Conservation (phyloP, 2,888 invertebrate species). For the Polymixis flavicincta region DNA sequence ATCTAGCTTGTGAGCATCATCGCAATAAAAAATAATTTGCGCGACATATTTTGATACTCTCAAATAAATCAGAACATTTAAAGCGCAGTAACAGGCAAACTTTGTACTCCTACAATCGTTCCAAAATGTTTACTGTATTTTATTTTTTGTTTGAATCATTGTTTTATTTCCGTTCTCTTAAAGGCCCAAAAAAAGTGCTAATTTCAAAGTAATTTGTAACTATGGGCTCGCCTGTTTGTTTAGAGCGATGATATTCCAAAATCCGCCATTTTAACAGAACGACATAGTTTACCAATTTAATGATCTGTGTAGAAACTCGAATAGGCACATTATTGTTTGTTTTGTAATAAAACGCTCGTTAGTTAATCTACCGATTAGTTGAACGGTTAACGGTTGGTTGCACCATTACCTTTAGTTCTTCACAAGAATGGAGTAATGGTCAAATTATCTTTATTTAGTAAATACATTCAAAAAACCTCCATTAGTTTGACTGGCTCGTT, state of each 20-base stretch:
- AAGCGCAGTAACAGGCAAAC: no score
- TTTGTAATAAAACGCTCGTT: slow-evolving; percentile 48
- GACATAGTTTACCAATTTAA: slow-evolving; percentile 49
- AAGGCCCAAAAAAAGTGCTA: slow-evolving; percentile 46
- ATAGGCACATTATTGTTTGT: slow-evolving; percentile 39
- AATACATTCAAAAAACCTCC: not conserved
- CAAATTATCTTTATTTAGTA: slow-evolving; percentile 1
- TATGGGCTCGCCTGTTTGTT: slow-evolving; percentile 67
- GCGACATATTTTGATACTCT: no score
- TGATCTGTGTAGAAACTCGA: slow-evolving; percentile 52
- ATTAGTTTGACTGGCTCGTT: not conserved
- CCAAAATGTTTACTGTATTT: no score
- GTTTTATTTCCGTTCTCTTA: not conserved
- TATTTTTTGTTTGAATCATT: no score
- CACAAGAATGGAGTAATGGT: slow-evolving; percentile 2
- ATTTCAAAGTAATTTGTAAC: slow-evolving; percentile 59
- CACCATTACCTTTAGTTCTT: slow-evolving; percentile 30
- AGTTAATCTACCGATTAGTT: slow-evolving; percentile 32
- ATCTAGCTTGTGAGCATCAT: no score
- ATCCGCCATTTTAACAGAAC: slow-evolving; percentile 46
- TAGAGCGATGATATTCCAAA: slow-evolving; percentile 71
- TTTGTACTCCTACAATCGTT: no score
- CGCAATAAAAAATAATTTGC: no score
- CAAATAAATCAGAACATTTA: no score
- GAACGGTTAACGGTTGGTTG: slow-evolving; percentile 19